Evolutionary conservation across 1,140 invertebrate species (phyloP).

Genomic region (Archivesica marissinica): DNA sequence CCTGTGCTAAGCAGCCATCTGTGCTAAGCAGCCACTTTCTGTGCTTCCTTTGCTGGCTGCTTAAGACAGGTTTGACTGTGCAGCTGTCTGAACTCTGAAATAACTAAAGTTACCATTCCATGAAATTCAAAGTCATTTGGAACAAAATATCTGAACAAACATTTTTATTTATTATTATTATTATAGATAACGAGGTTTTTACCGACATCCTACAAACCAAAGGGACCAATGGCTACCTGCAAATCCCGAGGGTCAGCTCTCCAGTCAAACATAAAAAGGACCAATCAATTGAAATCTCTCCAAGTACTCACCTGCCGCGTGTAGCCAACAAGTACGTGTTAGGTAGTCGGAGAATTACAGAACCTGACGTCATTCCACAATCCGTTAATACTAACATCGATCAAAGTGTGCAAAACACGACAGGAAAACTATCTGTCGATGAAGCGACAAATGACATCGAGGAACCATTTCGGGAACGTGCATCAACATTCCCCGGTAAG

Average conservation of each 20-base stretch:
- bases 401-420: background rate
- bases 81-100: too few relatives aligned
- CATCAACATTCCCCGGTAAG: slow-evolving; percentile 55
- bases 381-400: slow-evolving; percentile 11
- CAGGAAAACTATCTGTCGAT: background rate
- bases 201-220: slow-evolving; percentile 44
- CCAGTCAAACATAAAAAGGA: slow-evolving; percentile 11
- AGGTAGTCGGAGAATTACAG: background rate
- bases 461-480: slow-evolving; percentile 35
- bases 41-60: too few relatives aligned
- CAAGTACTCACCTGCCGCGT: background rate
- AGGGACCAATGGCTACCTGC: slow-evolving; percentile 7
- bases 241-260: background rate
- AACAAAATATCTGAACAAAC: too few relatives aligned
- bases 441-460: background rate
- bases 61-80: too few relatives aligned
- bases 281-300: background rate
- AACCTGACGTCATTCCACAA: background rate
- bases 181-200: slow-evolving; percentile 31
- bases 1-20: too few relatives aligned
- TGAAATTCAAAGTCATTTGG: too few relatives aligned
- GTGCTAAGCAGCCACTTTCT: too few relatives aligned
- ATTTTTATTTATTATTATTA: too few relatives aligned
- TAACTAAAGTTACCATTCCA: too few relatives aligned
- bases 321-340: slow-evolving; percentile 30